These are phyloP conservation scores for Chrysomela aeneicollis DNA, from an alignment of 2,888 invertebrate genomes.

Conservation along the genomic window DNA sequence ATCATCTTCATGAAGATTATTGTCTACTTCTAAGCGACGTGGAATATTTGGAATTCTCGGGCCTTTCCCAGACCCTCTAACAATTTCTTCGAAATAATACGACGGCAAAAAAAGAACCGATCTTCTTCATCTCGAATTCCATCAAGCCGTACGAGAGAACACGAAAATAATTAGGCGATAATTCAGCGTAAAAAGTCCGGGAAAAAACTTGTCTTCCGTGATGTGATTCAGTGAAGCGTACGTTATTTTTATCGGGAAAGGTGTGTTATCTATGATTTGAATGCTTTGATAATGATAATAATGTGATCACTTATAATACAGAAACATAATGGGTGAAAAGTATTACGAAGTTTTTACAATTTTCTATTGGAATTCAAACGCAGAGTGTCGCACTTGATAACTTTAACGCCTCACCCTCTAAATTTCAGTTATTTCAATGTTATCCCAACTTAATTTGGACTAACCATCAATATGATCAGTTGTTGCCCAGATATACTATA, in stretches of 20 bases:
- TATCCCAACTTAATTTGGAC: too few relatives aligned
- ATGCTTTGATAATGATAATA: neutral
- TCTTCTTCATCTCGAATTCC: slow-evolving; percentile 27
- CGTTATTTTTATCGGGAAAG: neutral
- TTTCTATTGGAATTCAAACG: too few relatives aligned
- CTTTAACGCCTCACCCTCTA: too few relatives aligned
- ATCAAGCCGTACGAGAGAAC: slow-evolving; percentile 2
- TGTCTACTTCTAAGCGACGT: slow-evolving; percentile 6
- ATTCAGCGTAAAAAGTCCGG: neutral
- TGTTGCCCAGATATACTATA: too few relatives aligned
- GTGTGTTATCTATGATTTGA: neutral
- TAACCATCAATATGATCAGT: too few relatives aligned
- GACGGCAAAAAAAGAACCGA: slow-evolving; percentile 20
- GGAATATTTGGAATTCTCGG: slow-evolving; percentile 40
- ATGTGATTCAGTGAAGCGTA: neutral
- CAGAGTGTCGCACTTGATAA: too few relatives aligned
- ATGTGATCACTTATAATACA: neutral
- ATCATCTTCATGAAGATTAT: neutral
- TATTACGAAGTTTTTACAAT: too few relatives aligned
- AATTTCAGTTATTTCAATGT: too few relatives aligned
- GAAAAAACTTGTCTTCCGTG: neutral
- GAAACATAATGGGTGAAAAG: too few relatives aligned
- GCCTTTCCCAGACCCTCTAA: slow-evolving; percentile 33
- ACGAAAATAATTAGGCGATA: neutral
- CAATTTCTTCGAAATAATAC: slow-evolving; percentile 24